A percentile compares a stretch with the other conserved stretches of the same genome.
Evolutionary conservation across 2,797 vertebrate species (phyloP).

Genomic region (Phrynocephalus guinanensis): DNA sequence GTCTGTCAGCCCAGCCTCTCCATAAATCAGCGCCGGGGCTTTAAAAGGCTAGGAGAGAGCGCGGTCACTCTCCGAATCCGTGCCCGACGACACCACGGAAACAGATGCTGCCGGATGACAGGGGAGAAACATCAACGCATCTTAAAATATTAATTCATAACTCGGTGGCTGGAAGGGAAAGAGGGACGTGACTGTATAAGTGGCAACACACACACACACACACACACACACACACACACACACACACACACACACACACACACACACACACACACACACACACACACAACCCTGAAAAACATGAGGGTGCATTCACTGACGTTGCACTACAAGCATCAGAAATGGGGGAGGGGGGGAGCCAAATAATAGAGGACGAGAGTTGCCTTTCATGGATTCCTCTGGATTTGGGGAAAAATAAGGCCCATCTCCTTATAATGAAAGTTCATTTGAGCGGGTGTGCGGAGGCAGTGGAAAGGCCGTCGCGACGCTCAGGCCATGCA

Average conservation of each 20-base stretch:
- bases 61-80: slow-evolving; percentile 38
- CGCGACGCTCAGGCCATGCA: too few relatives aligned
- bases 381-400: neutral
- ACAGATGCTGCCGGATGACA: slow-evolving; percentile 25
- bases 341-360: neutral
- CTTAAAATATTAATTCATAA: slow-evolving; percentile 45
- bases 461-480: too few relatives aligned
- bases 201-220: slow-evolving; percentile 25
- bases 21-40: slow-evolving; percentile 36
- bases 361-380: neutral
- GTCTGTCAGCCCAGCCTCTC: neutral
- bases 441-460: neutral
- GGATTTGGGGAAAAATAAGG: neutral
- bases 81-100: slow-evolving; percentile 33
- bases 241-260: neutral
- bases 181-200: slow-evolving; percentile 59
- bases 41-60: slow-evolving; percentile 37
- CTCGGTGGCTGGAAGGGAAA: slow-evolving; percentile 59
- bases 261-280: neutral
- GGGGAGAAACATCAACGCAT: slow-evolving; percentile 30
- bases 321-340: neutral
- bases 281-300: neutral
- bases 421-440: neutral
- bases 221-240: too few relatives aligned
- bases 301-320: neutral